Evolutionary conservation across 2,113 vertebrate genomes (phyloP).

Genomic region (Ancistrus triradiatus): DNA sequence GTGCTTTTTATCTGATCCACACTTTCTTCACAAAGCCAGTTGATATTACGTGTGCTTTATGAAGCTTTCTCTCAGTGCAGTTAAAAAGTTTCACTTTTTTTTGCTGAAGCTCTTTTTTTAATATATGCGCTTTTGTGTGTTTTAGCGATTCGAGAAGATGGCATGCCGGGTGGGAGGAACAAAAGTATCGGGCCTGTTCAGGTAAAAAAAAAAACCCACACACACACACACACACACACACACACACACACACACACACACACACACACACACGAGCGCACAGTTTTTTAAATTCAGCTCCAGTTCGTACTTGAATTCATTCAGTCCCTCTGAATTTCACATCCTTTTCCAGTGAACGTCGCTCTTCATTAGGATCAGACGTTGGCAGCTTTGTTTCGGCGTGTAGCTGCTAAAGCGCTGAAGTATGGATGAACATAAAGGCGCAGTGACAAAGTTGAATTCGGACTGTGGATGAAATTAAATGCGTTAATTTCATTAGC

Average conservation of each 20-base stretch:
- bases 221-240: too few relatives aligned
- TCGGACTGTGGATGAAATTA: not conserved
- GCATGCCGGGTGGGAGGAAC: conserved; percentile 97
- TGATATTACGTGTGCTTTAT: too few relatives aligned
- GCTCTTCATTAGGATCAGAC: not conserved
- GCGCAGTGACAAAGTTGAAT: not conserved
- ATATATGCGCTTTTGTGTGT: not conserved
- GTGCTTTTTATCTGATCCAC: too few relatives aligned
- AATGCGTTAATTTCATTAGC: conserved; percentile 38
- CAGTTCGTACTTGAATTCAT: too few relatives aligned
- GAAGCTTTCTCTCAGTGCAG: too few relatives aligned
- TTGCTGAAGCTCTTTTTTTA: too few relatives aligned
- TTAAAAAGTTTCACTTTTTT: too few relatives aligned
- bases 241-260: not conserved
- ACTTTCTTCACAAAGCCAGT: too few relatives aligned
- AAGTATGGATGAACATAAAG: not conserved
- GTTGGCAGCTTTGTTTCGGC: not conserved
- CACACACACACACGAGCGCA: too few relatives aligned
- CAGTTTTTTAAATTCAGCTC: too few relatives aligned
- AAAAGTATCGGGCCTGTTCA: conserved; percentile 98
- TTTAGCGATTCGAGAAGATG: conserved; percentile 95
- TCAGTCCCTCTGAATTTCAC: not conserved
- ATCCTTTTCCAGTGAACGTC: not conserved
- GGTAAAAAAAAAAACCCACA: too few relatives aligned
- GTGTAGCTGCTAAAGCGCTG: not conserved